A percentile compares a stretch with the other conserved stretches of the same genome.
Conservation (phyloP, 2,888 invertebrate genomes). For the Melikaiella ostensackeni region DNA sequence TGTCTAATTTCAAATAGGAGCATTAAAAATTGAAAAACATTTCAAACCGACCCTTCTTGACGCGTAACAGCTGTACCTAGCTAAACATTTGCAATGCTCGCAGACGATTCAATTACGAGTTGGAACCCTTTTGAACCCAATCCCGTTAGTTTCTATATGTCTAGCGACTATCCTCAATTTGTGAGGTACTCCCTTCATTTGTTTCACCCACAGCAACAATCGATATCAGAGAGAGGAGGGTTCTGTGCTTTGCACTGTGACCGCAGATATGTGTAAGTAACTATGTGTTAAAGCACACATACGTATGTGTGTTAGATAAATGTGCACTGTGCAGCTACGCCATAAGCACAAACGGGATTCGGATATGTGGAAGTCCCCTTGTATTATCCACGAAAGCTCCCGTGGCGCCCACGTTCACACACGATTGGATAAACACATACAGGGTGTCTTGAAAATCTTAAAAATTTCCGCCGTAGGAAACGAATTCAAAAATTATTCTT, state of each 20-base stretch:
- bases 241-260: neutral
- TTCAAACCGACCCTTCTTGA: neutral
- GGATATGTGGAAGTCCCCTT: neutral
- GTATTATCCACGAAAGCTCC: neutral
- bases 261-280: neutral
- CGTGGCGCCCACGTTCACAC: neutral
- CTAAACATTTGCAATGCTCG: constrained; percentile 4
- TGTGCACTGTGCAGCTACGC: neutral
- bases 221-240: constrained; percentile 2
- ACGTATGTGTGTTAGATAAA: neutral
- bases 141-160: neutral
- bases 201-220: constrained; percentile 2
- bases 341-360: neutral
- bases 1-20: no score
- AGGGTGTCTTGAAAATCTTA: neutral
- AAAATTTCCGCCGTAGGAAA: neutral
- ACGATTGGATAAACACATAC: neutral
- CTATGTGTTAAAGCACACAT: neutral
- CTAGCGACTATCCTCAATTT: constrained; percentile 1
- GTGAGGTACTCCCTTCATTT: constrained; percentile 1
- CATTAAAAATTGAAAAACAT: no score
- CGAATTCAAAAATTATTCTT: neutral
- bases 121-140: neutral
- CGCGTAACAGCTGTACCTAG: neutral
- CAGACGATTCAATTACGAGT: neutral